Evolutionary conservation across 1,140 invertebrate species (phyloP).

Genomic region (Magallana ariakensis): DNA sequence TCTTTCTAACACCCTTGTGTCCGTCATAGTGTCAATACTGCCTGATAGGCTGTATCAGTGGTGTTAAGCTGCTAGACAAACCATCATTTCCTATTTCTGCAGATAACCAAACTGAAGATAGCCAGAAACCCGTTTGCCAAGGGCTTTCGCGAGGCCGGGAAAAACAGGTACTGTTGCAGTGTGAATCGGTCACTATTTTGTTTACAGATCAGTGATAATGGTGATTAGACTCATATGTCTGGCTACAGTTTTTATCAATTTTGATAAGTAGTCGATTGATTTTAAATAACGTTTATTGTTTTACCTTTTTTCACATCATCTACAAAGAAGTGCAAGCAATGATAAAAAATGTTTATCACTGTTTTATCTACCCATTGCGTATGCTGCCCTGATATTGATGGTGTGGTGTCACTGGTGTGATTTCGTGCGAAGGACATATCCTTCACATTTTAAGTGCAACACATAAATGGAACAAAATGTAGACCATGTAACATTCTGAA

Average conservation of each 20-base stretch:
- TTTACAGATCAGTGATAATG: slow-evolving; percentile 26
- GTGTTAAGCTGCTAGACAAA: slow-evolving; percentile 27
- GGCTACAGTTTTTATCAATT: slow-evolving; percentile 4
- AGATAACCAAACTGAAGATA: slow-evolving; percentile 74
- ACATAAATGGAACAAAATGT: too few relatives aligned
- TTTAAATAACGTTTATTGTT: slow-evolving; percentile 19
- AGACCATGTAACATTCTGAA: too few relatives aligned
- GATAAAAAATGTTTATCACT: background rate
- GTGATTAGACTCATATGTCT: slow-evolving; percentile 34
- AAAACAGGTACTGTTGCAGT: slow-evolving; percentile 64
- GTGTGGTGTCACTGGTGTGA: background rate
- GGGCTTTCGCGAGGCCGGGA: slow-evolving; percentile 72
- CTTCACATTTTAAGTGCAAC: background rate
- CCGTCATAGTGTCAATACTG: background rate
- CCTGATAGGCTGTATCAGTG: background rate
- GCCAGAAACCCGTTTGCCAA: slow-evolving; percentile 75
- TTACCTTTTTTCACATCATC: slow-evolving; percentile 28
- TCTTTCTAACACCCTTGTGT: slow-evolving; percentile 3
- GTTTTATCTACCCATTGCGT: slow-evolving; percentile 46
- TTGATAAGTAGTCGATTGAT: slow-evolving; percentile 22
- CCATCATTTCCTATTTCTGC: slow-evolving; percentile 27
- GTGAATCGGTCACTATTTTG: slow-evolving; percentile 31
- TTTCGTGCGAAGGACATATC: background rate
- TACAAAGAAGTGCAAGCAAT: slow-evolving; percentile 20
- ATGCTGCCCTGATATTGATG: background rate